Evolutionary conservation across 2,888 invertebrate genomes (phyloP).

Genomic region (Amorpha juglandis): DNA sequence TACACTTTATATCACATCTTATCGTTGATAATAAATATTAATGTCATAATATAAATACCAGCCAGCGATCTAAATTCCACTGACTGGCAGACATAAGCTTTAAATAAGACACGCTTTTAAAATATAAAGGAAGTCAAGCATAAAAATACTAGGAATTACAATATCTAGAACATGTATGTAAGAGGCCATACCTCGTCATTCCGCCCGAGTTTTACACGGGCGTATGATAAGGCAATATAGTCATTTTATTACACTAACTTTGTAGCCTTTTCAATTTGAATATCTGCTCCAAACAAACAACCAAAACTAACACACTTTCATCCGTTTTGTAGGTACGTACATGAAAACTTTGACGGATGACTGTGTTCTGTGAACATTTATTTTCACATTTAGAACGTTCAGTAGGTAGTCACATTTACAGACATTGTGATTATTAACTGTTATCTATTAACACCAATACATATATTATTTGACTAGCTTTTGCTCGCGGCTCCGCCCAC

Average conservation of each 20-base stretch:
- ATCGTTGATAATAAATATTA: constrained; percentile 29
- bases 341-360: background rate
- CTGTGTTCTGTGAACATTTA: background rate
- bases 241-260: constrained; percentile 45
- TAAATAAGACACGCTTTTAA: background rate
- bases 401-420: background rate
- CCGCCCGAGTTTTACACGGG: constrained; percentile 49
- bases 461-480: no score
- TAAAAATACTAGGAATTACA: constrained; percentile 43
- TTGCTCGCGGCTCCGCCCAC: no score
- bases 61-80: background rate
- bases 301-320: constrained; percentile 35
- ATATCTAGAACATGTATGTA: constrained; percentile 49
- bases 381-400: background rate
- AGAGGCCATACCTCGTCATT: constrained; percentile 48
- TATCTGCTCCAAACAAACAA: constrained; percentile 32
- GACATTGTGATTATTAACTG: background rate
- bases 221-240: constrained; percentile 46
- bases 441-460: no score
- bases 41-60: background rate
- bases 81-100: background rate
- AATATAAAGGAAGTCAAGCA: constrained; percentile 42
- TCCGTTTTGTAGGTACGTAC: background rate
- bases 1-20: background rate
- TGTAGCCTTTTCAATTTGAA: constrained; percentile 40